phyloP scores from a whole-genome alignment of 1,140 invertebrate species.

The Drosophila sucinea region DNA sequence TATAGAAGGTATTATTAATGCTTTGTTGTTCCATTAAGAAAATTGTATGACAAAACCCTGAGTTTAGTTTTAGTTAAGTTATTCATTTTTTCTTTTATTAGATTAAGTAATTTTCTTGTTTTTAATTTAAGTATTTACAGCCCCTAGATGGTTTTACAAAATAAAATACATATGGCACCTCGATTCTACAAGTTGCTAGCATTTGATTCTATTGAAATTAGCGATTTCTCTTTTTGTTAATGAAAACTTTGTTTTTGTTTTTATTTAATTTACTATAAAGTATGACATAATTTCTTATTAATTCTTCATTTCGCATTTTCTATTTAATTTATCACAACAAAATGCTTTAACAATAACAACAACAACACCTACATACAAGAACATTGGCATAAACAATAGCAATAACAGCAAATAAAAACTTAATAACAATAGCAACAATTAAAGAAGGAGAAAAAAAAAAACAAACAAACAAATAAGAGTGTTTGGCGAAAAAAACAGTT shows the following conservation, averaged over 20 bases:
- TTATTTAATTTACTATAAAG: constrained; percentile 43
- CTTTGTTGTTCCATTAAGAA: constrained; percentile 25
- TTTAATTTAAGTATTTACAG: constrained; percentile 59
- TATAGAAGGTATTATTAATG: neutral
- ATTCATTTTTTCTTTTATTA: constrained; percentile 42
- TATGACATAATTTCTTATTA: constrained; percentile 51
- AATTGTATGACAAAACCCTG: constrained; percentile 60
- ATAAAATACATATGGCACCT: constrained; percentile 47
- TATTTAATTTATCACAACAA: constrained; percentile 75
- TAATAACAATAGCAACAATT: constrained; percentile 29
- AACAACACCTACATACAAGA: constrained; percentile 63
- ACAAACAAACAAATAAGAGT: constrained; percentile 5
- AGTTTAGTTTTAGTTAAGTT: constrained; percentile 70
- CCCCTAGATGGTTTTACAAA: constrained; percentile 36
- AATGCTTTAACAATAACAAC: constrained; percentile 76
- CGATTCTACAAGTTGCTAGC: constrained; percentile 60
- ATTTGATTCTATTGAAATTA: constrained; percentile 55
- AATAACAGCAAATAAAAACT: constrained; percentile 25
- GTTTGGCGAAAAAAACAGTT: constrained; percentile 30
- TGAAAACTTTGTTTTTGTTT: neutral
- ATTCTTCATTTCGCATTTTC: constrained; percentile 52
- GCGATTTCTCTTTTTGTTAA: constrained; percentile 13
- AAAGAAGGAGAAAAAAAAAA: neutral
- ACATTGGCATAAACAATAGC: constrained; percentile 45
- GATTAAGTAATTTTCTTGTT: constrained; percentile 21